Conservation (phyloP, 2,113 vertebrate genomes). For the Lamprotornis superbus region DNA sequence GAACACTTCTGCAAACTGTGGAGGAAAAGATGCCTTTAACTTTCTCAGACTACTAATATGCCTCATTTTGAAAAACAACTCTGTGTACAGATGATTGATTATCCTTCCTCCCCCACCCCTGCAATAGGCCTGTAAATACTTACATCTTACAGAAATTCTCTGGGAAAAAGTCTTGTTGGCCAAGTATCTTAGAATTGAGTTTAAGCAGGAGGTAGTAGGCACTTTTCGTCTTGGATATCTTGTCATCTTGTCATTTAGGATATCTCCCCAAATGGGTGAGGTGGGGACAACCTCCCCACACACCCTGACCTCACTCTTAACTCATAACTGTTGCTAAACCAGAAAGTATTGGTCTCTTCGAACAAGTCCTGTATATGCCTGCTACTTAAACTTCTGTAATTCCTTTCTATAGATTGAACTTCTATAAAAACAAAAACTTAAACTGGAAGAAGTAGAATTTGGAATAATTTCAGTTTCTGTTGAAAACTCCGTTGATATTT, state of each 20-base stretch:
- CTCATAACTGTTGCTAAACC: neutral
- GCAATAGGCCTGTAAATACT: neutral
- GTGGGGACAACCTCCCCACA: neutral
- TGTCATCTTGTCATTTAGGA: neutral
- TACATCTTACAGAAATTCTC: neutral
- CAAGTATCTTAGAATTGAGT: neutral
- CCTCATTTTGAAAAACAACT: neutral
- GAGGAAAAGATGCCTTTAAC: neutral
- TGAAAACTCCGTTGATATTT: neutral
- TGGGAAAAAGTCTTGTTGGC: neutral
- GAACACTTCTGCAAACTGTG: neutral
- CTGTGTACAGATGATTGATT: neutral
- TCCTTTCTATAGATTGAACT: neutral
- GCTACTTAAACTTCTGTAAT: fast-evolving
- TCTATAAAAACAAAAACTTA: neutral
- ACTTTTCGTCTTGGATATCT: neutral
- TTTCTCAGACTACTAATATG: neutral
- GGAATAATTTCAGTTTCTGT: neutral
- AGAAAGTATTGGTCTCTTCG: neutral
- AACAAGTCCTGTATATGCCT: neutral
- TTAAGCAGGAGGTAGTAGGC: neutral
- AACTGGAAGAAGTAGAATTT: neutral
- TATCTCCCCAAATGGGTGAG: neutral
- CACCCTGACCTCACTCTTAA: neutral
- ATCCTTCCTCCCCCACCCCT: too few relatives aligned